Conservation (phyloP, 2,797 vertebrate genomes). For the Crocodylus rhombifer region DNA sequence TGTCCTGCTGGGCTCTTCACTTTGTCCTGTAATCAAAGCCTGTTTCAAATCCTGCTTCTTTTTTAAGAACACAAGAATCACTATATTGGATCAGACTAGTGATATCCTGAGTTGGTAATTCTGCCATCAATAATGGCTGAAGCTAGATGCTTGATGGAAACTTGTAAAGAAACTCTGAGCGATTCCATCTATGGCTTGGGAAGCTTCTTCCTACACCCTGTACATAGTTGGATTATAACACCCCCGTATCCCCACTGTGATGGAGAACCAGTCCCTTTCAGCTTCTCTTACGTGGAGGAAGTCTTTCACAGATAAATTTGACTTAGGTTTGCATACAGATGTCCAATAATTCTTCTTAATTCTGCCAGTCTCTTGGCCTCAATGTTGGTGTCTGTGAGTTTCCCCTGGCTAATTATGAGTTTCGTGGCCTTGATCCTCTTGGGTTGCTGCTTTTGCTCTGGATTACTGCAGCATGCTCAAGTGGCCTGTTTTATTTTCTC, state of each 20-base stretch:
- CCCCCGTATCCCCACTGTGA: too few species aligned
- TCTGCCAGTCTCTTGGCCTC: background rate
- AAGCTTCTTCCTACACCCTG: too few species aligned
- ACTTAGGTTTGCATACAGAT: background rate
- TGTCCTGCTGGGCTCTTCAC: background rate
- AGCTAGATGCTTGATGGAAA: background rate
- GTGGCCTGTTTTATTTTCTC: background rate
- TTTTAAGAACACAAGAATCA: background rate
- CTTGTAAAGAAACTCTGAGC: too few species aligned
- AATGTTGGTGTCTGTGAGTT: background rate
- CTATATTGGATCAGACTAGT: background rate
- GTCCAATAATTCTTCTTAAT: background rate
- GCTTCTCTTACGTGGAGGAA: background rate
- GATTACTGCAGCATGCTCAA: background rate
- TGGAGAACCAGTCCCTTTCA: background rate
- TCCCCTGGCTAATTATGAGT: background rate
- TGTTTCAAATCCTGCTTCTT: background rate
- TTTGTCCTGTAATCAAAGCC: background rate
- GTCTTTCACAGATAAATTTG: background rate
- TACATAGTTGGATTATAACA: too few species aligned
- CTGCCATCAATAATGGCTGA: background rate
- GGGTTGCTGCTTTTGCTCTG: background rate
- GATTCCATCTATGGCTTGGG: too few species aligned
- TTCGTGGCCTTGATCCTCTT: background rate
- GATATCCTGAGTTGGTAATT: background rate